Evolutionary conservation across 2,797 vertebrate genomes (phyloP), one percentile per base, ranked within the genome.

Genomic region (Eurystomus glaucurus): DNA sequence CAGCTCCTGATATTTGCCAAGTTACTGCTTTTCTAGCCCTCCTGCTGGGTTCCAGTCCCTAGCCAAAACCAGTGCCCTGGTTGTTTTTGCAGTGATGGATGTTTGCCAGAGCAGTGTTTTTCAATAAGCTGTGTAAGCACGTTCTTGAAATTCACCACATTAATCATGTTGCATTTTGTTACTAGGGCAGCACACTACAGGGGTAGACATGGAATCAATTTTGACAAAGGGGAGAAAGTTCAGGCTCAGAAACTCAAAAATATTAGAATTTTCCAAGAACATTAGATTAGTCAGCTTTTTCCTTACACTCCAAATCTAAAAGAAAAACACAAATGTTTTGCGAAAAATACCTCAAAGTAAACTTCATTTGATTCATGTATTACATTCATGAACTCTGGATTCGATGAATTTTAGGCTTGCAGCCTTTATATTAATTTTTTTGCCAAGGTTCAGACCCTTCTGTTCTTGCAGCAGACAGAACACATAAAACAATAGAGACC

Each of bases 51-150:
- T 11, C 21, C 55, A 43, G 43, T 8, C 37, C 21, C 10, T 3
- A 33, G 70, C 19, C 51, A 58, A 48, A 74, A 8, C 1, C 33
- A 35, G n/a, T 7, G 21, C 29, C 45, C 72, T 23, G 17, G 6
- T 9, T 0, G 0, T 14, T 72, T 78, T 1, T 15, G n/a, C n/a
- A 58, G 9, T 29, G 22, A 51, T 26, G 3, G 1, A 21, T 8
- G 46, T 15, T 86, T 95, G 46, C 37, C 55, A 71, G 37, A 54
- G 69, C 57, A 69, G n/a, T 18, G 41, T 9, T 90, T 91, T 72
- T 39, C 76, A 91, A 65, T 6, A 66, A 51, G 54, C 87, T 92
- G 62, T 21, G 70, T 61, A 87, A 95, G 85, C 80, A 62, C 1
- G 1, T 85, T 82, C 74, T 61, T 90, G 70, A 84, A 87, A 64